phyloP scores from a whole-genome alignment of 2,888 invertebrate species.

The Tineola bisselliella region DNA sequence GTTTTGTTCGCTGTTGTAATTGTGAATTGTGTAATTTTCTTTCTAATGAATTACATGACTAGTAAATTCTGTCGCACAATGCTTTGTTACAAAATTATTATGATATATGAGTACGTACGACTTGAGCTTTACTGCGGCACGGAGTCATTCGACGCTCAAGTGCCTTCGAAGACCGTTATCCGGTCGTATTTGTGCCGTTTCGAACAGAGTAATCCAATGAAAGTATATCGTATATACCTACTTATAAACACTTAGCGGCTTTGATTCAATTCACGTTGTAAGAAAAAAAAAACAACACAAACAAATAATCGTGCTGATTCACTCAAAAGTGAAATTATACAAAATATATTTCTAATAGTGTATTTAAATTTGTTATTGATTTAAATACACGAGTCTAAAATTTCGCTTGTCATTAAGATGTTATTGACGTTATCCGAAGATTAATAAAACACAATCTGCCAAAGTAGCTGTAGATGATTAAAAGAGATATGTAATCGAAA shows the following conservation, averaged over 20 bases:
- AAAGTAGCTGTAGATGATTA: not conserved
- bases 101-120: not conserved
- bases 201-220: constrained; percentile 7
- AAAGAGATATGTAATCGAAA: not conserved
- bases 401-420: not conserved
- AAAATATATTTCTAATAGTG: not conserved
- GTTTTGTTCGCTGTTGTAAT: not conserved
- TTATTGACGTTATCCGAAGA: not conserved
- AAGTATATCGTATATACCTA: constrained; percentile 7
- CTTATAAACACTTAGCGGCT: constrained; percentile 7
- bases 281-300: not conserved
- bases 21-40: not conserved
- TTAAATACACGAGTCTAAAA: not conserved
- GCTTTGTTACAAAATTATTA: constrained; percentile 1
- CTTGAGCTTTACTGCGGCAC: not conserved
- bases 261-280: not conserved
- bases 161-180: constrained; percentile 6
- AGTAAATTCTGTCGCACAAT: not conserved
- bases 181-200: constrained; percentile 3
- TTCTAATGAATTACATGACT: constrained; percentile 4
- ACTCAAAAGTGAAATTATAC: constrained; percentile 3
- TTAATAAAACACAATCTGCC: not conserved
- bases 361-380: not conserved
- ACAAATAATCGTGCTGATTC: not conserved
- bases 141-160: constrained; percentile 6